Evolutionary conservation across 92 coral and sea anemone species (phyloP).

Genomic region (Diadumene lineata): DNA sequence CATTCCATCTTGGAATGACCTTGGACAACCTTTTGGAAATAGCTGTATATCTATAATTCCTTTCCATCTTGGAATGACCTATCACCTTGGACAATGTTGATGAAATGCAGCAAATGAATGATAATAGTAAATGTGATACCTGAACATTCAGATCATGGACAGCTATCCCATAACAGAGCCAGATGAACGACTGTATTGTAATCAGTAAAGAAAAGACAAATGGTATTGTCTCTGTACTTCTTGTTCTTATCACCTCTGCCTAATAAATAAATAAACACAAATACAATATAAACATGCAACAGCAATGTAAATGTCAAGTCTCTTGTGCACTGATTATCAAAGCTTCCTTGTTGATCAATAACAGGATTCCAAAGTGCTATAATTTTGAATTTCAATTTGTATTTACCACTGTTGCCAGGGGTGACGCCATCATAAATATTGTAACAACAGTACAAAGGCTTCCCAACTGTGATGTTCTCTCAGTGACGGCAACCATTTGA

Average conservation of each 20-base stretch:
- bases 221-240: constrained; percentile 80
- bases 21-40: not conserved
- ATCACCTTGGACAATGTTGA: not conserved
- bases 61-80: not conserved
- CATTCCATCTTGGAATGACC: not conserved
- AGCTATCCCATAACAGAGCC: constrained; percentile 78
- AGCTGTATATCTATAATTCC: not conserved
- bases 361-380: too few species aligned
- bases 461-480: constrained; percentile 58
- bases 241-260: constrained; percentile 77
- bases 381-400: too few species aligned
- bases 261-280: constrained; percentile 10
- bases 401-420: constrained; percentile 77
- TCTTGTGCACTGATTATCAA: too few species aligned
- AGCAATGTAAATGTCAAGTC: too few species aligned
- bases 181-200: constrained; percentile 71
- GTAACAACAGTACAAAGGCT: constrained; percentile 67
- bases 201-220: constrained; percentile 75
- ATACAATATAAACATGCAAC: not conserved
- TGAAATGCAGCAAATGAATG: too few species aligned
- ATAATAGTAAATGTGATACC: too few species aligned
- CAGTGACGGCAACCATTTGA: constrained; percentile 14
- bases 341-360: too few species aligned
- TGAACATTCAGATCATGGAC: constrained; percentile 71
- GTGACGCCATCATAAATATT: constrained; percentile 81